A percentile compares a stretch with the other conserved stretches of the same genome.
Conservation (phyloP, 2,797 vertebrate species). For the Prionace glauca region DNA sequence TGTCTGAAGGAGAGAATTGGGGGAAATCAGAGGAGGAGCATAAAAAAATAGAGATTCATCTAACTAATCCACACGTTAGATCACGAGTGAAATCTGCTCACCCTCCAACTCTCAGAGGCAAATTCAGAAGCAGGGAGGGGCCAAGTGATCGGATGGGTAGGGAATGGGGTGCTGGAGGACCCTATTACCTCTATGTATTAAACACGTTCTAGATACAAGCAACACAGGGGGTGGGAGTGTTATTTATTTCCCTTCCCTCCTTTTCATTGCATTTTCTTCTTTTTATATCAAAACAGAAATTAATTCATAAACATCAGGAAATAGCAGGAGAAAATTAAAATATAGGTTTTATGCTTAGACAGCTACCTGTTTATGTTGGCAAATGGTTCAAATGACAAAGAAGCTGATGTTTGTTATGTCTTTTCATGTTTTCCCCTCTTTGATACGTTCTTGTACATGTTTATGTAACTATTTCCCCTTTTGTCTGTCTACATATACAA, state of each 20-base stretch:
- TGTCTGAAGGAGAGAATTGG: neutral
- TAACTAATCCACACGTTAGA: neutral
- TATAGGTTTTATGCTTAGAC: slow-evolving; percentile 1
- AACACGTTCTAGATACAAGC: neutral
- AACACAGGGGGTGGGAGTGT: neutral
- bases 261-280: slow-evolving; percentile 12
- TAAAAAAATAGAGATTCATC: neutral
- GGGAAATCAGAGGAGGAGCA: neutral
- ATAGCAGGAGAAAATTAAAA: slow-evolving; percentile 29
- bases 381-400: slow-evolving; percentile 20
- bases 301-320: neutral
- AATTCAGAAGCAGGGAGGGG: neutral
- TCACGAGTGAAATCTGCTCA: neutral
- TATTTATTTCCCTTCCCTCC: neutral
- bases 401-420: neutral
- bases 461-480: slow-evolving; percentile 24
- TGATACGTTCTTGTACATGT: slow-evolving; percentile 23
- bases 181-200: neutral
- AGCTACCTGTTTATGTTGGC: slow-evolving; percentile 30
- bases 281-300: slow-evolving; percentile 25
- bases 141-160: neutral
- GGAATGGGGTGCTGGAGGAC: neutral
- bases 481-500: slow-evolving; percentile 24
- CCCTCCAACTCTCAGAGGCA: neutral
- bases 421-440: slow-evolving; percentile 26